These are phyloP conservation scores for Aphis gossypii DNA, from an alignment of 1,140 invertebrate genomes.

Conservation along the genomic window DNA sequence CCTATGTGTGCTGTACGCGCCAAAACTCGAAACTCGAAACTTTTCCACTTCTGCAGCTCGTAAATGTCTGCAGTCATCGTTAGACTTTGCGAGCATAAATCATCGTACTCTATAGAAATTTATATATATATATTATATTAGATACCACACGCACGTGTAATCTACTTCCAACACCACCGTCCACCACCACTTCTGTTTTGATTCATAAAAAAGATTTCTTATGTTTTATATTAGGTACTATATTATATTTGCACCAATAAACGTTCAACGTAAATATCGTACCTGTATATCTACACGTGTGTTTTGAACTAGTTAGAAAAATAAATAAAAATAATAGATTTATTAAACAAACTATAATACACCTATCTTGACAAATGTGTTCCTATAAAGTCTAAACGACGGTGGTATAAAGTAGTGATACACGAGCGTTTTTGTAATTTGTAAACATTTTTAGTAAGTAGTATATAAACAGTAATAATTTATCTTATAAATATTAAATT, in stretches of 20 bases:
- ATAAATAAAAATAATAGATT: not conserved
- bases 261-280: not conserved
- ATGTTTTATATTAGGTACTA: too few species aligned
- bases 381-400: not conserved
- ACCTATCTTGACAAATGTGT: not conserved
- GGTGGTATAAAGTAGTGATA: not conserved
- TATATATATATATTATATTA: not conserved
- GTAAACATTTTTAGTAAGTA: not conserved
- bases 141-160: not conserved
- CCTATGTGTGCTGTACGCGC: not conserved
- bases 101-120: not conserved
- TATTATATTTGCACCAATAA: not conserved
- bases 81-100: not conserved
- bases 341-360: not conserved
- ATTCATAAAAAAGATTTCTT: not conserved
- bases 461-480: too few species aligned
- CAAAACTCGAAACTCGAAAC: constrained; percentile 25
- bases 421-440: not conserved
- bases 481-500: not conserved
- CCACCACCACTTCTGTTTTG: not conserved
- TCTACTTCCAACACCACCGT: not conserved
- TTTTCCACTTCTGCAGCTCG: constrained; percentile 1
- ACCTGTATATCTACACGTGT: not conserved
- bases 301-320: not conserved
- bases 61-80: not conserved